phyloP scores from a whole-genome alignment of 2,113 vertebrate species.

The Cynopterus brachyotis region DNA sequence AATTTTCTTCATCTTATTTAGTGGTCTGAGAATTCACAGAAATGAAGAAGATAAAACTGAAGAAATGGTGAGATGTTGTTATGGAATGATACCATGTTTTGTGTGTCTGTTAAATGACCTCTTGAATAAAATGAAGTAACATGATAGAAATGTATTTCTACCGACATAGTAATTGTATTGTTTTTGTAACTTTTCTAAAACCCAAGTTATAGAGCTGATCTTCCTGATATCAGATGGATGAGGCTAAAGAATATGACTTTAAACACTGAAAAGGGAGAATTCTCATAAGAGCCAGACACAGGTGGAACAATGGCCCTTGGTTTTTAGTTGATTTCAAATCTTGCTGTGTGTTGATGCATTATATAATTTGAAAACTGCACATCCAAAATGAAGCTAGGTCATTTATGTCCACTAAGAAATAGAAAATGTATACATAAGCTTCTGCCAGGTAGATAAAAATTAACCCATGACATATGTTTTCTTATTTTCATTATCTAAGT shows the following conservation, averaged over 20 bases:
- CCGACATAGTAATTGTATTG: background rate
- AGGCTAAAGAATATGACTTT: background rate
- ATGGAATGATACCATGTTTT: background rate
- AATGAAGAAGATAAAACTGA: background rate
- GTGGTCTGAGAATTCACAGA: background rate
- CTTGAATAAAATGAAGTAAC: background rate
- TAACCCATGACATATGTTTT: background rate
- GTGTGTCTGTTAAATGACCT: background rate
- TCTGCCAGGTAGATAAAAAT: background rate
- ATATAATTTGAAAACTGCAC: background rate
- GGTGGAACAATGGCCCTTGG: background rate
- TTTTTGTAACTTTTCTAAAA: background rate
- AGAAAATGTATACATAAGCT: background rate
- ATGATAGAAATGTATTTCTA: background rate
- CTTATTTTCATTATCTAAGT: background rate
- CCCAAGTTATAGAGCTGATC: background rate
- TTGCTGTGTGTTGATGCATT: background rate
- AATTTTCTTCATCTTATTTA: background rate
- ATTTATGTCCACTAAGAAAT: background rate
- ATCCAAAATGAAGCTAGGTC: background rate
- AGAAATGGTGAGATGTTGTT: background rate
- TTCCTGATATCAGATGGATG: background rate
- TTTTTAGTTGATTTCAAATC: background rate
- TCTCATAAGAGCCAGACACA: background rate
- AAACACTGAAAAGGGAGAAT: background rate